Evolutionary conservation across 2,888 invertebrate genomes (phyloP), one percentile per base, ranked within the genome.

Genomic region (Rotaria macrura): DNA sequence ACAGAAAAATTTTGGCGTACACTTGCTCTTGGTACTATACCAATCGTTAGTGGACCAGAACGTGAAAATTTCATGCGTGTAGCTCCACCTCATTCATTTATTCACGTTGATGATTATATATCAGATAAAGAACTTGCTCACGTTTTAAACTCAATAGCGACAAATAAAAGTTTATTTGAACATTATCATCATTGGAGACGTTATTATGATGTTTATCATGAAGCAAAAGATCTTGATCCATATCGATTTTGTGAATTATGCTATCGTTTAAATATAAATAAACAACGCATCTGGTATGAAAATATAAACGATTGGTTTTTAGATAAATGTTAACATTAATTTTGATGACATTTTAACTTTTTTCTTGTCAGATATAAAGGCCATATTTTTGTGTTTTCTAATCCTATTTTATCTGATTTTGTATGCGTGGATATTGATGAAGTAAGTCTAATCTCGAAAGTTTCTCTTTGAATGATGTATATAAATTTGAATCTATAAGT

Each of bases 1-100:
- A 85, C 85, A n/a, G 85, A 85, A 84, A 85, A 85, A 55, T 85
- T 84, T 25, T 84, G 85, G 84, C 29, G 84, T 43, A 57, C 85
- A 49, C 29, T 85, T 2, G 40, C 47, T 34, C 40, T 14, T 55
- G 74, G 84, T 34, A 17, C 84, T 6, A 84, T 85, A 25, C 85
- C 85, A 54, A 84, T 85, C 34, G 85, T 85, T 55, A 40, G 74
- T 20, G 84, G 84, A 47, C 85, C 85, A 7, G 74, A 84, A 38
- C 84, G 74, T 54, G 84, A 84, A 57, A 54, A 72, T 55, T 85
- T 84, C 52, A 52, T 84, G 43, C 47, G 47, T 49, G 40, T 84
- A n/a, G 85, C 84, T 10, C 85, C 85, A 6, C 23, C 34, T 14
- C 29, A 85, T 85, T 85, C 85, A 12, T 85, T 85, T 84, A 85